A percentile compares a stretch with the other conserved stretches of the same genome.
Evolutionary conservation across 2,797 vertebrate species (phyloP).

Genomic region (Artibeus jamaicensis): DNA sequence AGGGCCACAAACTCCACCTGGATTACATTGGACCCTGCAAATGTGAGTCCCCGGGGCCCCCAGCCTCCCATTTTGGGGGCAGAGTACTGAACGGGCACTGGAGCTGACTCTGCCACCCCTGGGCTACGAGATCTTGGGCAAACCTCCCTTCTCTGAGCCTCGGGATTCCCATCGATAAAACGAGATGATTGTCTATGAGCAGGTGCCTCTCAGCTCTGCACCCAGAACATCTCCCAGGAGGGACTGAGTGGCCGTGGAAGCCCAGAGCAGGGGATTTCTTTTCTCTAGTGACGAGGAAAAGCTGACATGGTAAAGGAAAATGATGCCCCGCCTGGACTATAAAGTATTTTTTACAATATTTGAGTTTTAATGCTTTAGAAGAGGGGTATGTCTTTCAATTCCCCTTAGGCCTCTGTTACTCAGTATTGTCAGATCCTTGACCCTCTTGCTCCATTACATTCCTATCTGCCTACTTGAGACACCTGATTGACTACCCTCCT

Average conservation of each 20-base stretch:
- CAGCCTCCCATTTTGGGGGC: accelerated
- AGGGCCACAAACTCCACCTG: slow-evolving; percentile 98
- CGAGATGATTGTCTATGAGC: neutral
- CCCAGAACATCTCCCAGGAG: neutral
- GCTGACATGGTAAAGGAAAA: neutral
- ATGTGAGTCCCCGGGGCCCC: slow-evolving; percentile 85
- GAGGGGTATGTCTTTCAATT: neutral
- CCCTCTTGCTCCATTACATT: neutral
- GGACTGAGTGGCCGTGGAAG: neutral
- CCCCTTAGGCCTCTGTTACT: neutral
- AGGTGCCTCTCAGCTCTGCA: neutral
- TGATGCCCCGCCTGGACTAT: neutral
- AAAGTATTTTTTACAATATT: neutral
- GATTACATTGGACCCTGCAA: slow-evolving; percentile 99
- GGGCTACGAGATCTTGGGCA: neutral
- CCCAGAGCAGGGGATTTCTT: neutral
- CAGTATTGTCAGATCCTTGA: neutral
- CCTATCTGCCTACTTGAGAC: neutral
- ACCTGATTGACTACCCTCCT: neutral
- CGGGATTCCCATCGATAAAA: neutral
- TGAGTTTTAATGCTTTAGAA: neutral
- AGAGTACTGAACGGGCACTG: neutral
- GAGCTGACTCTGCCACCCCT: neutral
- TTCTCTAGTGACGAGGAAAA: neutral
- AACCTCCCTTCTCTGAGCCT: neutral